Percentiles rank a stretch among this genome's conserved stretches.
These are phyloP conservation scores for Leptoteleia sp. DNA, from an alignment of 1,140 invertebrate species.

Conservation along the genomic window DNA sequence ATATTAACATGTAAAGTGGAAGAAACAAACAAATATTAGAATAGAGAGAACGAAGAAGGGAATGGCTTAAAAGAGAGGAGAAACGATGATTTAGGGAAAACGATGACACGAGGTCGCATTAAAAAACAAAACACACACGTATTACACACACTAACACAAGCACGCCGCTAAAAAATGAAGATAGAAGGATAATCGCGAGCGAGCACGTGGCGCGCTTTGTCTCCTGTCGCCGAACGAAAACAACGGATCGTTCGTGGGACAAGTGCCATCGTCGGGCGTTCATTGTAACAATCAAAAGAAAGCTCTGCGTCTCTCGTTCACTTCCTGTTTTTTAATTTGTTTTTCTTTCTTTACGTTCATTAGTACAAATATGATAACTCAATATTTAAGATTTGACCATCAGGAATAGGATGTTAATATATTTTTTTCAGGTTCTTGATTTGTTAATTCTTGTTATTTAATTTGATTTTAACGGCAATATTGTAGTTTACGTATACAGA, in stretches of 20 bases:
- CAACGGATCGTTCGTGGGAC: slow-evolving; percentile 3
- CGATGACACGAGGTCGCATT: background rate
- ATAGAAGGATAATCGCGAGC: background rate
- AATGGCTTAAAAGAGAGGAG: slow-evolving; percentile 35
- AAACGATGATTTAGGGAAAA: slow-evolving; percentile 37
- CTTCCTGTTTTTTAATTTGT: no score
- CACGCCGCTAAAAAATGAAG: slow-evolving; percentile 5
- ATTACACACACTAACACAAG: slow-evolving; percentile 3
- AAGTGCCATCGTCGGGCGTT: slow-evolving; percentile 28
- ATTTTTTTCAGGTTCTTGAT: no score
- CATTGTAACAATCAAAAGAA: slow-evolving; percentile 34
- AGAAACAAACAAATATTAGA: slow-evolving; percentile 66
- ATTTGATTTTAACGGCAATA: background rate
- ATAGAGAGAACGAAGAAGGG: slow-evolving; percentile 71
- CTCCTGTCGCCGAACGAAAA: slow-evolving; percentile 3
- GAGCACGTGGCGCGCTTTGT: slow-evolving; percentile 1
- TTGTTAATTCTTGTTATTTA: background rate
- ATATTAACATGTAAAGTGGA: slow-evolving; percentile 80
- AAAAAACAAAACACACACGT: slow-evolving; percentile 7
- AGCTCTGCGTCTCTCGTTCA: slow-evolving; percentile 60
- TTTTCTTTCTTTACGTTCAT: background rate
- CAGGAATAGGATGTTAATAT: no score
- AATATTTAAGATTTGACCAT: no score
- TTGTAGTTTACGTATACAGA: no score
- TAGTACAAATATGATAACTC: background rate